phyloP scores from a whole-genome alignment of 2,888 invertebrate species.

The Cheilosia grossa region DNA sequence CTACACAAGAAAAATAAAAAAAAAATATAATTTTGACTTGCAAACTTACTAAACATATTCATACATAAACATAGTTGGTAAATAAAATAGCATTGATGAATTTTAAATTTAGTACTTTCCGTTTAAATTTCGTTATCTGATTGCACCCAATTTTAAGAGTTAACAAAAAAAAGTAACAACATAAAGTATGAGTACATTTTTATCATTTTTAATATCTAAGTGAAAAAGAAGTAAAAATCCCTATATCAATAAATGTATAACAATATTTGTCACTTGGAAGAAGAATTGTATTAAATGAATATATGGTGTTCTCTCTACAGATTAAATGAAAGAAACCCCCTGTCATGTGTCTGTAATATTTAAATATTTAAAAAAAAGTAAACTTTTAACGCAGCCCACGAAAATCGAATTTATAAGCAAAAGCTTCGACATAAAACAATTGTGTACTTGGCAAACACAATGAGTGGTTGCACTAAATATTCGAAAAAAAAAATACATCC shows the following conservation, averaged over 20 bases:
- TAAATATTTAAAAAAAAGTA: slow-evolving; percentile 1
- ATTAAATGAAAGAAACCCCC: slow-evolving; percentile 14
- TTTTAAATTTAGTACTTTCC: not conserved
- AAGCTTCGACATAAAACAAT: slow-evolving; percentile 14
- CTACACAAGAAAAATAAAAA: not conserved
- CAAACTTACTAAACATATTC: slow-evolving; percentile 18
- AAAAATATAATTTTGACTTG: slow-evolving; percentile 14
- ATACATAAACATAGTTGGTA: slow-evolving; percentile 44
- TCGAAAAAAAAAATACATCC: not conserved
- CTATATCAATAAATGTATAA: not conserved
- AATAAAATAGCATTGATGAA: slow-evolving; percentile 31
- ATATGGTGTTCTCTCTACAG: slow-evolving; percentile 14
- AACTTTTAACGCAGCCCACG: slow-evolving; percentile 28
- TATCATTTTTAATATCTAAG: slow-evolving; percentile 33
- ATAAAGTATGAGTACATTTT: slow-evolving; percentile 5
- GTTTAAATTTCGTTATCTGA: not conserved
- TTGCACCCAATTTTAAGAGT: slow-evolving; percentile 28
- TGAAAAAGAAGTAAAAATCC: slow-evolving; percentile 7
- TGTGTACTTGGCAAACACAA: not conserved
- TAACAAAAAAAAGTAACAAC: slow-evolving; percentile 1
- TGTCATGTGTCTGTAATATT: slow-evolving; percentile 23
- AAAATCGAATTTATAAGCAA: slow-evolving; percentile 33
- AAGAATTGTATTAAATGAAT: not conserved
- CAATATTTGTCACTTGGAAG: slow-evolving; percentile 16
- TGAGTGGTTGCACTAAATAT: not conserved